A percentile compares a stretch with the other conserved stretches of the same genome.
Conservation (phyloP, 2,797 vertebrate species). For the Esox lucius region DNA sequence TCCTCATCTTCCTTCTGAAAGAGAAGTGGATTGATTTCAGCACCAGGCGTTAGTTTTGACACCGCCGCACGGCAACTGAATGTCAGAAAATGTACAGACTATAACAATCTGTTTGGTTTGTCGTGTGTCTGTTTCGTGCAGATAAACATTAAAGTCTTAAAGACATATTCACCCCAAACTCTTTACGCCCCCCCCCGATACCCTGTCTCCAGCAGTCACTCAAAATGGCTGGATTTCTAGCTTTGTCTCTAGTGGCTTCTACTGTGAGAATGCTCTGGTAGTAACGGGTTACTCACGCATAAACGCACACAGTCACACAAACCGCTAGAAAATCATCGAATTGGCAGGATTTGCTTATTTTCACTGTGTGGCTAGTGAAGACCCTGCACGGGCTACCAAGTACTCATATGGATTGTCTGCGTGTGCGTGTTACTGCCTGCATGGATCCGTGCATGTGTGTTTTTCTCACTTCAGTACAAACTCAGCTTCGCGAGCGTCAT, state of each 20-base stretch:
- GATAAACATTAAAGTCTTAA: neutral
- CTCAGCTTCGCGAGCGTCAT: conserved; percentile 49
- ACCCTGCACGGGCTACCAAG: conserved; percentile 30
- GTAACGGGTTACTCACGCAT: neutral
- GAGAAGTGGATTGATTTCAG: conserved; percentile 44
- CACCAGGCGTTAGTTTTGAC: conserved; percentile 41
- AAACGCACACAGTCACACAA: neutral
- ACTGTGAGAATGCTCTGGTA: neutral
- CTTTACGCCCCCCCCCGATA: neutral
- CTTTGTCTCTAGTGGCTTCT: conserved; percentile 2
- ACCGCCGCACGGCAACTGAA: conserved; percentile 24
- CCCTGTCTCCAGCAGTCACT: neutral
- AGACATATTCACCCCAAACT: neutral
- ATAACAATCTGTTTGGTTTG: conserved; percentile 30
- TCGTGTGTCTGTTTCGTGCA: neutral
- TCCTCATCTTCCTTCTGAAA: neutral
- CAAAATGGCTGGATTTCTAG: neutral
- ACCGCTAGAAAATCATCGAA: neutral
- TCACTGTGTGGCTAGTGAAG: conserved; percentile 21
- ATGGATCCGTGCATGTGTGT: neutral
- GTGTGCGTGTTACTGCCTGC: neutral
- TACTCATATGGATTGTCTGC: conserved; percentile 20
- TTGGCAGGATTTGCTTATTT: conserved; percentile 27
- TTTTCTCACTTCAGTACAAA: conserved; percentile 8
- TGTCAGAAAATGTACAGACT: conserved; percentile 14